Evolutionary conservation across 2,113 vertebrate species (phyloP).

Genomic region (Elachura formosa): DNA sequence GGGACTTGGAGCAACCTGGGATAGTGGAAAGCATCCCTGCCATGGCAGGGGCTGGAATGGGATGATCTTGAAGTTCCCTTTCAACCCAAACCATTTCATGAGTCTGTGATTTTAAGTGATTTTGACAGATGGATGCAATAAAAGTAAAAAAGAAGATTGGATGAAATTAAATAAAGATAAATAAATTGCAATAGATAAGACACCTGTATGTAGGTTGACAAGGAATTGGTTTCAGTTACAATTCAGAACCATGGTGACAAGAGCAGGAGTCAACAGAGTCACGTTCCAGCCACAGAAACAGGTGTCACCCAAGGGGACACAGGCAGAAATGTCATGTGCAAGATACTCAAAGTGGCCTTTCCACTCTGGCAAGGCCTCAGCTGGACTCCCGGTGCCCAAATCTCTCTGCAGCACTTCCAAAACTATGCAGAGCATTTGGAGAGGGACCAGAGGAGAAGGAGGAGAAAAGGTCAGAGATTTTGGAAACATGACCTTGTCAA

Average conservation of each 20-base stretch:
- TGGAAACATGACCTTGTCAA: not conserved
- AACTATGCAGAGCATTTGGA: not conserved
- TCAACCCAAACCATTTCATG: not conserved
- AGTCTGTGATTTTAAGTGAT: not conserved
- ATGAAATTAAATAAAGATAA: not conserved
- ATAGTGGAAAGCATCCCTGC: not conserved
- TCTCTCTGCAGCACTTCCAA: not conserved
- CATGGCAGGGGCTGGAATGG: not conserved
- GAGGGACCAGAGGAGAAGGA: not conserved
- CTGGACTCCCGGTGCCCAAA: not conserved
- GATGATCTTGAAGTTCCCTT: not conserved
- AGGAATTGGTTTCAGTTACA: not conserved
- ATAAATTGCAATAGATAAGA: not conserved
- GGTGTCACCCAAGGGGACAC: not conserved
- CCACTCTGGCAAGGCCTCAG: not conserved
- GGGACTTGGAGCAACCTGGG: not conserved
- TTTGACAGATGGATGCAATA: not conserved
- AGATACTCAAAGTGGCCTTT: slow-evolving; percentile 10
- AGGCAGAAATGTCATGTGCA: not conserved
- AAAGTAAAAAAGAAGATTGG: not conserved
- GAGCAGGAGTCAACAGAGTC: not conserved
- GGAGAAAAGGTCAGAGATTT: not conserved
- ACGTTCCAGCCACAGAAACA: not conserved
- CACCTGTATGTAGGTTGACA: not conserved
- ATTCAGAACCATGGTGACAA: not conserved